Evolutionary conservation across 2,113 vertebrate genomes (phyloP).

Genomic region (Eptatretus burgeri): DNA sequence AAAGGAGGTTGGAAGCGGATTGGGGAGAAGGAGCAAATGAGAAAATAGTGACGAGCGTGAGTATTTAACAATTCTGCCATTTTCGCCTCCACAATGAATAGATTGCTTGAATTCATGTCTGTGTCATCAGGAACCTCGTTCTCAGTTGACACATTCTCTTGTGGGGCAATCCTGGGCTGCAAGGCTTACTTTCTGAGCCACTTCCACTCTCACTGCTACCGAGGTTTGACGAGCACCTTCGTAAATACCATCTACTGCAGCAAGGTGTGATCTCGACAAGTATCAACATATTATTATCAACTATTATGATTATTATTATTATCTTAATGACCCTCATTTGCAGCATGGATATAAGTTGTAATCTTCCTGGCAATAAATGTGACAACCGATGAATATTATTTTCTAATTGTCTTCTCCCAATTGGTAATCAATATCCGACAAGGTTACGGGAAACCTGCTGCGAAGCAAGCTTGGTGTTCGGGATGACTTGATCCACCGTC

Average conservation of each 20-base stretch:
- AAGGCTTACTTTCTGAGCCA: slow-evolving; percentile 2
- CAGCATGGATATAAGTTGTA: background rate
- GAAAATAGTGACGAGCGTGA: no score
- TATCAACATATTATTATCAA: background rate
- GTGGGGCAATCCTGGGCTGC: background rate
- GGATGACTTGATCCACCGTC: background rate
- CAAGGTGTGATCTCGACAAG: background rate
- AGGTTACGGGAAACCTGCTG: slow-evolving; percentile 1
- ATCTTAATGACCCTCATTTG: background rate
- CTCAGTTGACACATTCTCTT: background rate
- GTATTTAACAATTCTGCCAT: no score
- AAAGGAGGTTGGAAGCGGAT: no score
- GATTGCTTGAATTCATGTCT: background rate
- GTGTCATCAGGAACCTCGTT: background rate
- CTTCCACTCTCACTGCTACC: slow-evolving; percentile 5
- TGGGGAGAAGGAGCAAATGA: no score
- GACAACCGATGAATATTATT: background rate
- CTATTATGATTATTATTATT: background rate
- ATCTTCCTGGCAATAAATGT: background rate
- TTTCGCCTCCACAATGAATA: no score
- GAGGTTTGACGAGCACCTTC: background rate
- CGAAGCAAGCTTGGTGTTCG: background rate
- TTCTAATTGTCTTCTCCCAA: background rate
- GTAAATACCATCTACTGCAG: slow-evolving; percentile 4
- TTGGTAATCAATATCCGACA: background rate